Evolutionary conservation across 2,888 invertebrate genomes (phyloP).

Genomic region (Brachypterus glaber): DNA sequence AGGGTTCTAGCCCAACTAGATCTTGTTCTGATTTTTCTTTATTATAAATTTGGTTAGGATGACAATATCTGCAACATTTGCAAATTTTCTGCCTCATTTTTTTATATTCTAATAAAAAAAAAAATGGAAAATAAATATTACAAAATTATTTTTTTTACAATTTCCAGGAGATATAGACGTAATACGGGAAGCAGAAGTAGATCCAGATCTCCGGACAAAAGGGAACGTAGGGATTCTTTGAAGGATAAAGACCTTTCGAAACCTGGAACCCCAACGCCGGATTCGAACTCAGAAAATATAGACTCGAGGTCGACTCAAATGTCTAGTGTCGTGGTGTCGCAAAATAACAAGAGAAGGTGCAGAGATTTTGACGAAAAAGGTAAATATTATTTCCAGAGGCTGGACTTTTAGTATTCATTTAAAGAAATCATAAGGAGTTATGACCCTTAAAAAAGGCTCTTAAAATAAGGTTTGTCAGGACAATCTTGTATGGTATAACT

Average conservation of each 20-base stretch:
- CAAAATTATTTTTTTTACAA: too few species aligned
- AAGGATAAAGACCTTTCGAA: slow-evolving; percentile 32
- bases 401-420: too few species aligned
- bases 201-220: slow-evolving; percentile 43
- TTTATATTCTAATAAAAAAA: too few species aligned
- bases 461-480: too few species aligned
- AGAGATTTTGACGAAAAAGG: slow-evolving; percentile 77
- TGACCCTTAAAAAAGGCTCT: too few species aligned
- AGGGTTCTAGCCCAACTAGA: too few species aligned
- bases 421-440: too few species aligned
- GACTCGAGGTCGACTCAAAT: slow-evolving; percentile 44
- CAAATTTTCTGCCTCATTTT: too few species aligned
- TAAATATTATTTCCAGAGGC: slow-evolving; percentile 7
- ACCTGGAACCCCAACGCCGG: slow-evolving; percentile 48
- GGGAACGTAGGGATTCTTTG: slow-evolving; percentile 39
- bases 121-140: too few species aligned
- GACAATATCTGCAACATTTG: too few species aligned
- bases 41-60: too few species aligned
- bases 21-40: too few species aligned
- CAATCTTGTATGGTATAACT: background rate
- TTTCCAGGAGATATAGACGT: slow-evolving; percentile 24
- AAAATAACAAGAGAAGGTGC: slow-evolving; percentile 56
- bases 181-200: slow-evolving; percentile 31
- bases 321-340: slow-evolving; percentile 42
- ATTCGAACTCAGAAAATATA: slow-evolving; percentile 49